phyloP scores from a whole-genome alignment of 37 sponge, comb jelly and placozoan species.

The Axinella damicornis region DNA sequence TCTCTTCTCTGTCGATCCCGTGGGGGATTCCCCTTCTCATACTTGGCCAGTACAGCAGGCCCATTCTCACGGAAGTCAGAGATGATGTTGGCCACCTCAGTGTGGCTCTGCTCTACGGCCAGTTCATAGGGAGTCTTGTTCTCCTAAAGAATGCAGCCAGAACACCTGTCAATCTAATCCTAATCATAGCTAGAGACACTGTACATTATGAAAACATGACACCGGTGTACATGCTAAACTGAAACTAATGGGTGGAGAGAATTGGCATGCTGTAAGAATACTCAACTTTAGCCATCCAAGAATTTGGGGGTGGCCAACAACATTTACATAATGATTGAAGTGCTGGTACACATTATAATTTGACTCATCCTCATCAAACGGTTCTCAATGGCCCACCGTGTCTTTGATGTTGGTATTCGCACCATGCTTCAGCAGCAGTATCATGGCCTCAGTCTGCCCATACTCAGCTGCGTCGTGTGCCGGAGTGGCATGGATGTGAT shows the following conservation, averaged over 20 bases:
- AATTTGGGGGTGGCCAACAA: no score
- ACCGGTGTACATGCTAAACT: no score
- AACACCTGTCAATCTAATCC: no score
- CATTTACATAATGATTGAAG: no score
- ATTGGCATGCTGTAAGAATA: no score
- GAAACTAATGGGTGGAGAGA: no score
- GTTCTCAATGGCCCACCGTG: conserved; percentile 50
- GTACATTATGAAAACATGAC: no score
- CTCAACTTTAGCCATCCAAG: no score
- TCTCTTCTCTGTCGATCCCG: background rate
- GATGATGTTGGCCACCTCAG: conserved; percentile 40
- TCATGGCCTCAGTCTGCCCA: conserved; percentile 52
- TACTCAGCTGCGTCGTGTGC: conserved; percentile 88
- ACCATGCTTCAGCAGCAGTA: conserved; percentile 71
- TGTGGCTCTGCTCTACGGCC: conserved; percentile 45
- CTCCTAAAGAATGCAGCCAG: conserved; percentile 42
- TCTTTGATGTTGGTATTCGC: conserved; percentile 68
- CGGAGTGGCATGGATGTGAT: conserved; percentile 73
- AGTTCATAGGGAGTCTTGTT: conserved; percentile 69
- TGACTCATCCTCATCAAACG: background rate
- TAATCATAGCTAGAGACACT: no score
- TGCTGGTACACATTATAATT: no score
- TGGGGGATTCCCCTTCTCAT: conserved; percentile 13
- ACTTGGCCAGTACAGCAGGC: conserved; percentile 18
- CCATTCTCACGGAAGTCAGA: conserved; percentile 57